Conservation (phyloP, 2,888 invertebrate genomes). For the Pyralis farinalis region DNA sequence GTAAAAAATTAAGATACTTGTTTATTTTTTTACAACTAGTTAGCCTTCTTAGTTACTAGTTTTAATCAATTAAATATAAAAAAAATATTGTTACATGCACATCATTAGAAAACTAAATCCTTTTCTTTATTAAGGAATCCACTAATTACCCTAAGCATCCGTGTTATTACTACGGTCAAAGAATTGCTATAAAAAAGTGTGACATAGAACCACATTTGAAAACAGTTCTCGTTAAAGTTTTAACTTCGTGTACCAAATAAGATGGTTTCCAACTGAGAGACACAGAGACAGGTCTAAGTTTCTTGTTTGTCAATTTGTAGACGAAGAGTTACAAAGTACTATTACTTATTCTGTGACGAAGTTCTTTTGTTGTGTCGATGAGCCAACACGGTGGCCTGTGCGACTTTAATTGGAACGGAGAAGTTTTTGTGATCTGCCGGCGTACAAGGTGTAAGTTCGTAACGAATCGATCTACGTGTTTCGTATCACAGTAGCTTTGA, state of each 20-base stretch:
- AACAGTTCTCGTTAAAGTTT: conserved; percentile 1
- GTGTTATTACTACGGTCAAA: not conserved
- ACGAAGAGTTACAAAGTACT: no score
- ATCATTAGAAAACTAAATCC: no score
- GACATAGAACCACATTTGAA: conserved; percentile 19
- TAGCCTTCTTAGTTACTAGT: no score
- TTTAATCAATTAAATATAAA: no score
- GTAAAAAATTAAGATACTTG: no score
- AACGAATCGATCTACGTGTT: conserved; percentile 71
- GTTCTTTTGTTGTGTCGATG: conserved; percentile 25
- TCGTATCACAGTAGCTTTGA: conserved; percentile 63
- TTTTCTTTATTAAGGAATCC: no score
- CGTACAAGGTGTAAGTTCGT: conserved; percentile 49
- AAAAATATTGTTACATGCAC: not conserved
- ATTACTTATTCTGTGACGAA: conserved; percentile 19
- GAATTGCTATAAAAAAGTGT: conserved; percentile 7
- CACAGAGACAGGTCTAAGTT: not conserved
- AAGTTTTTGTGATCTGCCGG: conserved; percentile 49
- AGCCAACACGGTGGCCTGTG: conserved; percentile 25
- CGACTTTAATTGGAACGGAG: conserved; percentile 34
- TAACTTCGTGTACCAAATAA: conserved; percentile 2
- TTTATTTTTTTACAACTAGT: no score
- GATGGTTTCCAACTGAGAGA: not conserved
- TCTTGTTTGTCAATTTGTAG: no score
- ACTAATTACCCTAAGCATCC: not conserved